These are phyloP conservation scores for Zelleria hepariella DNA, from an alignment of 2,888 invertebrate genomes.

Conservation along the genomic window DNA sequence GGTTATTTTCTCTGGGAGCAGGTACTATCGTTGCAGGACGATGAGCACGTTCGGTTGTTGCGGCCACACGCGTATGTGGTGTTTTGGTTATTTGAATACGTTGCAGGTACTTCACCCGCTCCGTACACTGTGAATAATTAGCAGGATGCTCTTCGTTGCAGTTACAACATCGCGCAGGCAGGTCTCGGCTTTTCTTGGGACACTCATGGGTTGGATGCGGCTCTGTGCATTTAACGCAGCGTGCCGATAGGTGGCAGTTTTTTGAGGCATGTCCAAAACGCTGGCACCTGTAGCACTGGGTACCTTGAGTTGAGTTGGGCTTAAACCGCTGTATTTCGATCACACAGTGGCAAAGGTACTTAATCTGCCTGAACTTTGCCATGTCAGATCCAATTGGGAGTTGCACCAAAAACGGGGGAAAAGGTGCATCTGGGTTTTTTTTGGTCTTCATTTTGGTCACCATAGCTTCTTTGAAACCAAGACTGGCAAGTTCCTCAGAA, in stretches of 20 bases:
- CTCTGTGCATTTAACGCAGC: slow-evolving; percentile 9
- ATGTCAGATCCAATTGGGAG: background rate
- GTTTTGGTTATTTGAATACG: background rate
- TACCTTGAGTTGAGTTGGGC: background rate
- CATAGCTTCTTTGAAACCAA: background rate
- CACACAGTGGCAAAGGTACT: slow-evolving; percentile 4
- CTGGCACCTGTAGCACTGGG: slow-evolving; percentile 6
- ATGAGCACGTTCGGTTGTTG: background rate
- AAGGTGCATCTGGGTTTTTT: background rate
- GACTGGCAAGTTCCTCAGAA: background rate
- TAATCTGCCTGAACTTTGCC: slow-evolving; percentile 6
- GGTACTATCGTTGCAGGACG: background rate
- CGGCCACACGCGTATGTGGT: too few species aligned
- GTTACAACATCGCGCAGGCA: slow-evolving; percentile 8
- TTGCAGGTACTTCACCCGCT: slow-evolving; percentile 6
- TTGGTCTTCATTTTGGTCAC: background rate
- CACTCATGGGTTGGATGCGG: slow-evolving; percentile 6
- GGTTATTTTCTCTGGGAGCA: background rate
- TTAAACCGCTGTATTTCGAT: slow-evolving; percentile 1
- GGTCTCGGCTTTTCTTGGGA: slow-evolving; percentile 2
- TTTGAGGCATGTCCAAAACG: slow-evolving; percentile 9
- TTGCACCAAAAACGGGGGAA: background rate
- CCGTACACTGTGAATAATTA: slow-evolving; percentile 7
- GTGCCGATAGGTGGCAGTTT: slow-evolving; percentile 7
- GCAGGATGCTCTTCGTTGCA: slow-evolving; percentile 9